phyloP scores from a whole-genome alignment of 2,113 vertebrate genomes.

The Cepphus grylle region DNA sequence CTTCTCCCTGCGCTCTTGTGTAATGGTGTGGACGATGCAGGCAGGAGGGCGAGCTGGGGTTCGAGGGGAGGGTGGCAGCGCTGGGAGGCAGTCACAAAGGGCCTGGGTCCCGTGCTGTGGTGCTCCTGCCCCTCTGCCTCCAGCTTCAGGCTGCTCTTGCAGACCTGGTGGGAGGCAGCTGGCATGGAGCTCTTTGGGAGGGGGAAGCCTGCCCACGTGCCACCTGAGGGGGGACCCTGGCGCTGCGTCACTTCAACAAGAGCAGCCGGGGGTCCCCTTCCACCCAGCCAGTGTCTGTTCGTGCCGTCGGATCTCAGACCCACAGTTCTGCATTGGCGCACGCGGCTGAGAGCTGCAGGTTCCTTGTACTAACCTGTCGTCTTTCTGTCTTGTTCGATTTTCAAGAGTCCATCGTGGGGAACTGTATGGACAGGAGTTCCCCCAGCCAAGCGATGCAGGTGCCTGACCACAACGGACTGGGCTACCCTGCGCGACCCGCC shows the following conservation, averaged over 20 bases:
- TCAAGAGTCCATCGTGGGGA: conserved; percentile 74
- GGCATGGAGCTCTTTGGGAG: background rate
- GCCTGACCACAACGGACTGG: conserved; percentile 85
- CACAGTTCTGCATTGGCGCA: accelerated
- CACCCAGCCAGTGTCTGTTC: accelerated
- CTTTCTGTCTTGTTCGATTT: background rate
- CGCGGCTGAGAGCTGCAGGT: accelerated
- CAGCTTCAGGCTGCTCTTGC: background rate
- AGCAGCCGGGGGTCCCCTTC: background rate
- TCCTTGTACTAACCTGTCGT: background rate
- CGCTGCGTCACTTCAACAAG: accelerated
- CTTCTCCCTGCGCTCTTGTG: background rate
- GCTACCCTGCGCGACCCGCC: conserved; percentile 74
- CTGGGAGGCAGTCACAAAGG: background rate
- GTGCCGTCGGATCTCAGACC: accelerated
- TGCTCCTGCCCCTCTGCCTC: background rate
- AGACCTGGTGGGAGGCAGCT: background rate
- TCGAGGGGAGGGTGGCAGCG: background rate
- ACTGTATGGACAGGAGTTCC: conserved; percentile 83
- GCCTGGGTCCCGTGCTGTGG: background rate
- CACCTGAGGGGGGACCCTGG: background rate
- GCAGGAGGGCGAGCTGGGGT: background rate
- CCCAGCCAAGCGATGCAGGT: conserved; percentile 85
- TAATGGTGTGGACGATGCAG: accelerated
- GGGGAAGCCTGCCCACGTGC: background rate